phyloP scores from a whole-genome alignment of 2,797 vertebrate genomes.

The Chromis chromis region DNA sequence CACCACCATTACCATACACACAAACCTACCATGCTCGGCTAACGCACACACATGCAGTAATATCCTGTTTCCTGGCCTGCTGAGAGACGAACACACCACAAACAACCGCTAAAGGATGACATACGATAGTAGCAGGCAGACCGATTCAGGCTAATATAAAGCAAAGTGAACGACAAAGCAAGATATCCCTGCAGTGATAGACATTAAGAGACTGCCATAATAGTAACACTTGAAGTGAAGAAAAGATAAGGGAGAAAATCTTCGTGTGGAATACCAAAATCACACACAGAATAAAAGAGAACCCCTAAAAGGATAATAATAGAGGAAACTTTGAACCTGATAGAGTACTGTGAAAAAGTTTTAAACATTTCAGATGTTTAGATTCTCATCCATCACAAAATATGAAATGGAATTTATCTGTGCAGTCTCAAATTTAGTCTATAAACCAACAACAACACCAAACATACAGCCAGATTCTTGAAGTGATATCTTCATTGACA shows the following conservation, averaged over 20 bases:
- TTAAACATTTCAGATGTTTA: neutral
- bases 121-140: constrained; percentile 17
- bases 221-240: constrained; percentile 27
- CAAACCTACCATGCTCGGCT: constrained; percentile 24
- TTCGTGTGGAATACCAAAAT: constrained; percentile 18
- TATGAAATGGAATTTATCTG: too few relatives aligned
- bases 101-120: constrained; percentile 33
- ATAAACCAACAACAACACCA: neutral
- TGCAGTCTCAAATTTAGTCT: neutral
- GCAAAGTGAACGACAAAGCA: constrained; percentile 40
- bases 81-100: constrained; percentile 56
- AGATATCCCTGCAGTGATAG: constrained; percentile 13
- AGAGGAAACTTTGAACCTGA: neutral
- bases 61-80: constrained; percentile 80
- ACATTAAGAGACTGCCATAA: constrained; percentile 21
- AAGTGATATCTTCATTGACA: constrained; percentile 12
- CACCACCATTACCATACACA: constrained; percentile 6
- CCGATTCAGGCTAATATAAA: constrained; percentile 42
- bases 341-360: neutral
- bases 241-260: neutral
- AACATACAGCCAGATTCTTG: neutral
- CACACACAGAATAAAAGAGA: neutral
- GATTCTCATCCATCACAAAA: neutral
- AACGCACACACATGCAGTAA: constrained; percentile 33
- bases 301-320: neutral